Evolutionary conservation across 2,797 vertebrate genomes (phyloP).

Genomic region (Acestrorhynchus altus): DNA sequence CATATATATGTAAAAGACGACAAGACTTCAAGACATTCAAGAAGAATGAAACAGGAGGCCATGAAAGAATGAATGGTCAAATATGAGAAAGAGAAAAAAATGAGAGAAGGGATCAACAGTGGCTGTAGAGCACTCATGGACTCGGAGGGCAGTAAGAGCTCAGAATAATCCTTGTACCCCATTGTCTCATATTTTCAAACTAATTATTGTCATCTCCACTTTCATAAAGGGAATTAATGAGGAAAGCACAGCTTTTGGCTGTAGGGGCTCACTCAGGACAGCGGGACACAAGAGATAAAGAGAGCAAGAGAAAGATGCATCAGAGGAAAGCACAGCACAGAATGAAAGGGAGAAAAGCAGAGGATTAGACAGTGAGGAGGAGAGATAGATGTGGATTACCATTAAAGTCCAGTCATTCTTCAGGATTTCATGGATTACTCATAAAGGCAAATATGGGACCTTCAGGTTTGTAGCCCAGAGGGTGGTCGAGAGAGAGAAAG

Average conservation of each 20-base stretch:
- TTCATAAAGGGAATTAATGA: conserved; percentile 76
- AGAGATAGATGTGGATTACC: conserved; percentile 24
- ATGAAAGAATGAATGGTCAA: not conserved
- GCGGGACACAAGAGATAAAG: conserved; percentile 60
- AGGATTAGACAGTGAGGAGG: conserved; percentile 18
- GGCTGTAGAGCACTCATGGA: conserved; percentile 33
- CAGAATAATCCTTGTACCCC: conserved; percentile 72
- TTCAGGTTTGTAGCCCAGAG: not conserved
- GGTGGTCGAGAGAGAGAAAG: not conserved
- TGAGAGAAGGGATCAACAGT: conserved; percentile 5
- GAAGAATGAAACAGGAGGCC: not conserved
- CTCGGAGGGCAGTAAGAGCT: conserved; percentile 40
- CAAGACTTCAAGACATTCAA: not conserved
- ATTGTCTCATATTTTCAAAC: conserved; percentile 78
- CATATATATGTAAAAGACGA: not conserved
- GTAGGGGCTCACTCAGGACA: conserved; percentile 69
- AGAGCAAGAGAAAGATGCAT: conserved; percentile 35
- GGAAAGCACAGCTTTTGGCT: conserved; percentile 72
- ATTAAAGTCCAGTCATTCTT: conserved; percentile 12
- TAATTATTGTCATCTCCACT: conserved; percentile 76
- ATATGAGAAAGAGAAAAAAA: not conserved
- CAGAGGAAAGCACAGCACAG: conserved; percentile 6
- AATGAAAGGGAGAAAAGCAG: not conserved
- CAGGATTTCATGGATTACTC: not conserved
- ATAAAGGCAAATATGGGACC: not conserved